Evolutionary conservation across 1,140 invertebrate species (phyloP), one percentile per base, ranked within the genome.

Genomic region (Pseudomyrmex concolor): DNA sequence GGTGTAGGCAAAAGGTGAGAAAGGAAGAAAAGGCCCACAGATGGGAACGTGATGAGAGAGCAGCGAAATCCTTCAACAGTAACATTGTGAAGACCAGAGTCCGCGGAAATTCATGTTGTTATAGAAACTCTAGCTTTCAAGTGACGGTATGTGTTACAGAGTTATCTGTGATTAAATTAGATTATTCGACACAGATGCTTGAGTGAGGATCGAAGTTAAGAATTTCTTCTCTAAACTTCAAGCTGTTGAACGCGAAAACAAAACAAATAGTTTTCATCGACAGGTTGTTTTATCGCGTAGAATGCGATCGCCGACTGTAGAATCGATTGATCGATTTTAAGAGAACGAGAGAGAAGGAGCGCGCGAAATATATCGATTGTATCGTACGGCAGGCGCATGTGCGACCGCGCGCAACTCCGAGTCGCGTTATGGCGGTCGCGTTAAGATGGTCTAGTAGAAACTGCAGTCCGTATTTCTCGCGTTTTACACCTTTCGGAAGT

Each of bases 111-210:
- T n/a, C 13, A 59, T 76, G 74, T 71, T 25, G 25, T 25, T 4
- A 25, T 25, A 50, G 25, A 72, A n/a, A 84, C 80, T 85, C 50
- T 72, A n/a, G 48, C 83, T 85, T 62, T 25, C 5, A 7, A 0
- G 5, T 34, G 50, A 77, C 51, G 34, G 34, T 12, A 25, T 19
- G 13, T 19, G 12, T 60, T 3, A 62, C 45, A 5, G 22, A 63
- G 10, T 74, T 51, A 17, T 17, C 2, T 8, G 4, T n/a, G 10
- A 3, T 51, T 25, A 17, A 48, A 48, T 8, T 13, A 10, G 10
- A 74, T 25, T 74, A 63, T 63, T 62, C 15, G 45, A 10, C 7
- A 63, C 15, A 51, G 45, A 62, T 50, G 7, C 43, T 9, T n/a
- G 13, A 48, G 22, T 60, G 43, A n/a, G 1, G 13, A 25, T 50